phyloP scores from a whole-genome alignment of 92 coral and sea anemone genomes.

The Epizoanthus illoricatus region DNA sequence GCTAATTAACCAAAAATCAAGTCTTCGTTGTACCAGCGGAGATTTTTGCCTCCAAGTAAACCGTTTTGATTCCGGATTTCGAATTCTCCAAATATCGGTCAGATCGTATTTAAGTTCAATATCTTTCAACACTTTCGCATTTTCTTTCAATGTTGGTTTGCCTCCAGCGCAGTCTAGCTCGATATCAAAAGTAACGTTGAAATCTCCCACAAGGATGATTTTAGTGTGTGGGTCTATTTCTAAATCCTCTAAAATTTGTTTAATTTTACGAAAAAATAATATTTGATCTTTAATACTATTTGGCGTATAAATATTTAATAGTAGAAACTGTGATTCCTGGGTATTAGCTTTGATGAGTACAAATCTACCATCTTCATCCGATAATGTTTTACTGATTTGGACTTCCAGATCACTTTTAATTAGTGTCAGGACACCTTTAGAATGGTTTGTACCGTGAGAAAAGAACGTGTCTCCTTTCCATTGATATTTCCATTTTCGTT shows the following conservation, averaged over 20 bases:
- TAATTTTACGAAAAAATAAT: constrained; percentile 11
- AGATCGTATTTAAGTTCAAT: constrained; percentile 33
- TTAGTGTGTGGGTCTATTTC: background rate
- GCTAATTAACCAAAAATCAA: constrained; percentile 48
- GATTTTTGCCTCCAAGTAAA: constrained; percentile 55
- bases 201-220: constrained; percentile 43
- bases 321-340: constrained; percentile 36
- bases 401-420: constrained; percentile 29
- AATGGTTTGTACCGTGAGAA: constrained; percentile 51
- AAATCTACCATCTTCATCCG: constrained; percentile 16
- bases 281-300: constrained; percentile 32
- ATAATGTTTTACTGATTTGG: background rate
- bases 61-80: constrained; percentile 45
- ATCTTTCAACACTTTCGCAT: constrained; percentile 38
- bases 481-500: constrained; percentile 42
- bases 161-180: constrained; percentile 55
- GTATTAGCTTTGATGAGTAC: background rate
- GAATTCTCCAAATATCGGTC: constrained; percentile 51
- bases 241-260: background rate
- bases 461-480: constrained; percentile 53
- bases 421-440: constrained; percentile 43
- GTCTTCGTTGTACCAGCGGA: constrained; percentile 45
- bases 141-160: constrained; percentile 27
- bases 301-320: constrained; percentile 48
- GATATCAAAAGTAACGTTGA: constrained; percentile 34